phyloP scores from a whole-genome alignment of 1,140 invertebrate species.

The Halyomorpha halys region DNA sequence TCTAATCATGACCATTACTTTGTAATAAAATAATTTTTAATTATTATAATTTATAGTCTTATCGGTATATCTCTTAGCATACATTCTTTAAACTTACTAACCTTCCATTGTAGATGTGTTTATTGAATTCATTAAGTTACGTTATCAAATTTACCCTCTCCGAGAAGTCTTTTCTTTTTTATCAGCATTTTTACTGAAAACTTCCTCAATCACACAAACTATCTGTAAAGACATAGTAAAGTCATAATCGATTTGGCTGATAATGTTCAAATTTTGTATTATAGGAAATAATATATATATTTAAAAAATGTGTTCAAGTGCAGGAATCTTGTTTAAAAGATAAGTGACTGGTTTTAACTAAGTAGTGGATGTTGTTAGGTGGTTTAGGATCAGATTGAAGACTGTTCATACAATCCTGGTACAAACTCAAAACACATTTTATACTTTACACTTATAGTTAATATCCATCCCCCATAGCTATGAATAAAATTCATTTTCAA shows the following conservation, averaged over 20 bases:
- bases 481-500: not conserved
- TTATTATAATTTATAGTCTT: conserved; percentile 17
- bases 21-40: conserved; percentile 19
- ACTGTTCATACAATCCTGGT: conserved; percentile 27
- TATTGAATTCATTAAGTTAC: too few relatives aligned
- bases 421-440: conserved; percentile 26
- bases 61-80: not conserved
- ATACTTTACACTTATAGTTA: conserved; percentile 24
- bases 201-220: too few relatives aligned
- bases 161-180: too few relatives aligned
- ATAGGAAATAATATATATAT: conserved; percentile 19
- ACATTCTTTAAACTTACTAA: too few relatives aligned
- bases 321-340: conserved; percentile 20
- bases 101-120: too few relatives aligned
- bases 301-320: conserved; percentile 27
- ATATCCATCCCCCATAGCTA: conserved; percentile 3
- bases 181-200: too few relatives aligned
- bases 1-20: conserved; percentile 23
- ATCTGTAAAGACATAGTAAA: too few relatives aligned
- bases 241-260: not conserved
- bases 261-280: conserved; percentile 15
- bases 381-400: conserved; percentile 27
- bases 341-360: conserved; percentile 23
- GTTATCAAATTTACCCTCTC: too few relatives aligned
- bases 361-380: conserved; percentile 26